Percentiles rank a stretch among this genome's conserved stretches.
phyloP scores from a whole-genome alignment of 2,888 invertebrate genomes.

The Charanyca ferruginea region DNA sequence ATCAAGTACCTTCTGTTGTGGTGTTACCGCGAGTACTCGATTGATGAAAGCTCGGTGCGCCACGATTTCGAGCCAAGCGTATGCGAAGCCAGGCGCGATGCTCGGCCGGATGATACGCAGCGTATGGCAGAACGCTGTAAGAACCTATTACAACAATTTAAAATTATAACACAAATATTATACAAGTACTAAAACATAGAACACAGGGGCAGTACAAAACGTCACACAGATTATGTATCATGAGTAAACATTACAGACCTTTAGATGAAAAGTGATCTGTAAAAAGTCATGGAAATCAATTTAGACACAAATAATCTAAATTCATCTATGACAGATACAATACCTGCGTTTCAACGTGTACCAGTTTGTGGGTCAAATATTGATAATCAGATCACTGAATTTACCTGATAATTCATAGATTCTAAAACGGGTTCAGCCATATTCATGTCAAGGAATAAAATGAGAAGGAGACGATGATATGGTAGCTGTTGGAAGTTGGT shows the following conservation, averaged over 20 bases:
- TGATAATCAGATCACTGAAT: background rate
- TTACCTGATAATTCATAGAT: conserved; percentile 97
- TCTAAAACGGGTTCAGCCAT: conserved; percentile 98
- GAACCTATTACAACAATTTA: conserved; percentile 88
- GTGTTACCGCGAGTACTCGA: conserved; percentile 96
- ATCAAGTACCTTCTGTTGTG: conserved; percentile 95
- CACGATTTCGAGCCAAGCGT: conserved; percentile 99
- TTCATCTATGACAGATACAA: background rate
- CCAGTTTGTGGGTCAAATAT: background rate
- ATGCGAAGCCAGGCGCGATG: conserved; percentile 98
- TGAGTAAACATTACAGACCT: conserved; percentile 27
- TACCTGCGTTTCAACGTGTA: background rate
- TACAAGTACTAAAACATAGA: background rate
- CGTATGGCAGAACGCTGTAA: conserved; percentile 99
- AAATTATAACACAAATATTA: background rate
- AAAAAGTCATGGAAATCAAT: conserved; percentile 21
- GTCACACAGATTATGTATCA: conserved; percentile 21
- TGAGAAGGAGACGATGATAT: conserved; percentile 98
- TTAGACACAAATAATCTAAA: conserved; percentile 15
- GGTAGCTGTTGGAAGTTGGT: conserved; percentile 99
- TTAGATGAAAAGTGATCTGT: conserved; percentile 26
- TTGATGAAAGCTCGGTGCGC: conserved; percentile 99
- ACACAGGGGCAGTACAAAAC: conserved; percentile 17
- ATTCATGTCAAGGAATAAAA: conserved; percentile 98
- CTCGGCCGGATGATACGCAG: conserved; percentile 98